Evolutionary conservation across 2,113 vertebrate genomes (phyloP).

Genomic region (Hylia prasina): DNA sequence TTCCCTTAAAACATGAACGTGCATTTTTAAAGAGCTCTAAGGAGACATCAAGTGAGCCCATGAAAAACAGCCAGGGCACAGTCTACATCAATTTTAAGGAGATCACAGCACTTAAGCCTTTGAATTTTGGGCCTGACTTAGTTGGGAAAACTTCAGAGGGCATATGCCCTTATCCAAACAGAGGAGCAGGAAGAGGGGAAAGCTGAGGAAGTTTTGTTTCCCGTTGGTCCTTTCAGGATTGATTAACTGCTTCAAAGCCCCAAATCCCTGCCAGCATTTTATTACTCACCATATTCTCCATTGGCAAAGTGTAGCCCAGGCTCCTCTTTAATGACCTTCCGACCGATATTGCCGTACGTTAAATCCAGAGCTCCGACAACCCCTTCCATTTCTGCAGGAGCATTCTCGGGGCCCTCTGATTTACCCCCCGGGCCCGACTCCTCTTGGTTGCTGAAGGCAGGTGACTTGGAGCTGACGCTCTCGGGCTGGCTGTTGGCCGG

Average conservation of each 20-base stretch:
- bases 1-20: background rate
- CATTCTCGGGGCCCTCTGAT: conserved; percentile 66
- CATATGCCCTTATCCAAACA: too few relatives aligned
- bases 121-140: background rate
- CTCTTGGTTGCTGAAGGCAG: conserved; percentile 72
- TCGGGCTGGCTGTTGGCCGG: conserved; percentile 80
- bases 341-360: conserved; percentile 77
- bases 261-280: background rate
- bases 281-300: conserved; percentile 80
- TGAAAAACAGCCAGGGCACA: accelerated
- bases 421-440: conserved; percentile 46
- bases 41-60: background rate
- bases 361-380: conserved; percentile 86
- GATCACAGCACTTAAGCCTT: background rate
- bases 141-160: background rate
- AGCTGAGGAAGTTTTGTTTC: background rate
- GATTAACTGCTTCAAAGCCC: too few relatives aligned
- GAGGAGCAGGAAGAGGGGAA: background rate
- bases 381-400: conserved; percentile 75
- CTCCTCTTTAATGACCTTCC: conserved; percentile 81
- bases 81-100: background rate
- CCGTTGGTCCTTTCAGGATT: background rate
- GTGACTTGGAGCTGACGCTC: conserved; percentile 78
- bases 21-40: background rate
- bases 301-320: conserved; percentile 75